A percentile compares a stretch with the other conserved stretches of the same genome.
Conservation (phyloP, 2,888 invertebrate genomes). For the Erebia ligea region DNA sequence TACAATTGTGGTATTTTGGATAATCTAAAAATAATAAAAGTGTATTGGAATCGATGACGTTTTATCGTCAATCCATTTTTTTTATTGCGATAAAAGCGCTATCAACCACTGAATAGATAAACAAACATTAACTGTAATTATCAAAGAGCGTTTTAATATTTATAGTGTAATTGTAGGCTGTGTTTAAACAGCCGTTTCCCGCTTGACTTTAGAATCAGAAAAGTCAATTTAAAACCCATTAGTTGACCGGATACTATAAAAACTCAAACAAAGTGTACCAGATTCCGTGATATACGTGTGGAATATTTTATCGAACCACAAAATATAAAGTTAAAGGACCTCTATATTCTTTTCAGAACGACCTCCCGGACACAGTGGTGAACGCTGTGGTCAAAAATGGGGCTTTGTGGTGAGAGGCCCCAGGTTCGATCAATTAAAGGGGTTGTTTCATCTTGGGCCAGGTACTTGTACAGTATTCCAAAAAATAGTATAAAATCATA, state of each 20-base stretch:
- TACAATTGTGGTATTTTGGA: no score
- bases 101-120: not conserved
- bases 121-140: not conserved
- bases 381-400: no score
- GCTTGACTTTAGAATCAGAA: constrained; percentile 14
- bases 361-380: no score
- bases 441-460: no score
- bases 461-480: no score
- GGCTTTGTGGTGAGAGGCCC: no score
- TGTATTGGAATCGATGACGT: no score
- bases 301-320: not conserved
- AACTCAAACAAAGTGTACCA: not conserved
- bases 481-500: no score
- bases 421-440: no score
- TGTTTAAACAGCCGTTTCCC: constrained; percentile 22
- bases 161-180: not conserved
- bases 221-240: constrained; percentile 27
- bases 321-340: not conserved
- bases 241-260: not conserved
- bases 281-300: not conserved
- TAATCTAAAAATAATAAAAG: no score
- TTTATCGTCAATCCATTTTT: not conserved
- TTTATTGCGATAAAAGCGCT: not conserved
- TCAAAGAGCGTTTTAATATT: constrained; percentile 4
- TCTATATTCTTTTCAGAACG: no score